Evolutionary conservation across 2,797 vertebrate genomes (phyloP), one percentile per base, ranked within the genome.

Genomic region (Fratercula arctica): DNA sequence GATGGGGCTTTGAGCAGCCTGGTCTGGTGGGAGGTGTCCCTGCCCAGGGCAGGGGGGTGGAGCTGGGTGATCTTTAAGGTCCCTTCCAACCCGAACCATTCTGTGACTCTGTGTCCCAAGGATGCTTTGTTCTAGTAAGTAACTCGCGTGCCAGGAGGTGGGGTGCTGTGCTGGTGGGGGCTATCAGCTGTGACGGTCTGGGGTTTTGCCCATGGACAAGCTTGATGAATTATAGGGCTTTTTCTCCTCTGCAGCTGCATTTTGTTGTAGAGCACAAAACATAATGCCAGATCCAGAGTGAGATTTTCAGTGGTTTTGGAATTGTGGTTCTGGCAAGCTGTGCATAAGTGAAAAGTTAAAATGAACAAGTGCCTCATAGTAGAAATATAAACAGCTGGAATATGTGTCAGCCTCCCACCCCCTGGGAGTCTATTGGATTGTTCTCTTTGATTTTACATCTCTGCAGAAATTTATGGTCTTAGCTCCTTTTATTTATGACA

Each of bases 401-500:
- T 88, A 26, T 61, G 93, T 93, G 91, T 94, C 48, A 85, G 87
- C 48, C 74, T 94, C 87, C 54, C 77, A n/a, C 72, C 90, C 88
- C 89, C 66, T 75, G 79, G 60, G 97, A 96, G 84, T 82, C 92
- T 96, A 87, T 91, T 95, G 89, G 95, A 93, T 95, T 85, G 88
- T 86, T 97, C 81, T 92, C 90, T 98, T 98, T 98, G 97, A 98
- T 98, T 98, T 98, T 98, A 97, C 97, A 97, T 97, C 97, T 96
- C 85, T 7, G 8, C 86, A 96, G 94, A 97, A 97, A 98, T 98
- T 98, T 98, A 98, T 97, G 96, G 92, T 83, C 87, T 87, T 43
- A 0, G 45, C 67, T 80, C 83, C 74, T 95, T 97, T 98, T 97
- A 98, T 98, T 98, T 98, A 98, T 96, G 98, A 90, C 81, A 75